These are phyloP conservation scores for Herpailurus yagouaroundi DNA, from an alignment of 2,113 vertebrate species.

Conservation along the genomic window DNA sequence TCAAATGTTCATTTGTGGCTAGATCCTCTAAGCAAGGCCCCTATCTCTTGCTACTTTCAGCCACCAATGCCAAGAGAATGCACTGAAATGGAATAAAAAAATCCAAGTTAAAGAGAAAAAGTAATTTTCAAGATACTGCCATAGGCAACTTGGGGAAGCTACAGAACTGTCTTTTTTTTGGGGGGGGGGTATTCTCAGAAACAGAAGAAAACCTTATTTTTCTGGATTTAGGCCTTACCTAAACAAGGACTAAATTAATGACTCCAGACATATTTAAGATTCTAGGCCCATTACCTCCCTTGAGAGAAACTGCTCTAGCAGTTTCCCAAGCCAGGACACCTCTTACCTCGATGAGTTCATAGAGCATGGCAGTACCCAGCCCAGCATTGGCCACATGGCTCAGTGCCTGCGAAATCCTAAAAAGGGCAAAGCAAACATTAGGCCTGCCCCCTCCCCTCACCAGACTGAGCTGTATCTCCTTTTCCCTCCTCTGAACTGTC, in stretches of 20 bases:
- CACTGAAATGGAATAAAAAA: neutral
- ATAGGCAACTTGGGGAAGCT: neutral
- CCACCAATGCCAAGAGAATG: neutral
- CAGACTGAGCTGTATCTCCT: neutral
- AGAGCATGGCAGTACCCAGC: conserved; percentile 87
- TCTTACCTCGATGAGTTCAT: conserved; percentile 90
- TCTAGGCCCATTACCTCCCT: neutral
- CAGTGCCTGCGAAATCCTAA: conserved; percentile 86
- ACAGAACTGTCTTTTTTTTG: neutral
- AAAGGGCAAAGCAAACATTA: conserved; percentile 46
- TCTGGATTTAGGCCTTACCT: neutral
- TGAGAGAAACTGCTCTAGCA: neutral
- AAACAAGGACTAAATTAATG: neutral
- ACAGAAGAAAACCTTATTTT: neutral
- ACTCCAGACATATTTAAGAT: neutral
- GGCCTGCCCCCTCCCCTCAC: neutral
- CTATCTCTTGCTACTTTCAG: neutral
- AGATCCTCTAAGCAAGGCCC: neutral
- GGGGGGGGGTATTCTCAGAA: neutral
- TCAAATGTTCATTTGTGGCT: neutral
- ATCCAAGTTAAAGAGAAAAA: neutral
- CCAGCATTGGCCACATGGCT: conserved; percentile 80
- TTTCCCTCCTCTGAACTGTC: neutral
- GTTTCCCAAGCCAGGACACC: neutral
- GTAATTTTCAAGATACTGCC: neutral